These are phyloP conservation scores for Oceanodroma leucorhoa DNA, from an alignment of 2,797 vertebrate species.

Conservation along the genomic window DNA sequence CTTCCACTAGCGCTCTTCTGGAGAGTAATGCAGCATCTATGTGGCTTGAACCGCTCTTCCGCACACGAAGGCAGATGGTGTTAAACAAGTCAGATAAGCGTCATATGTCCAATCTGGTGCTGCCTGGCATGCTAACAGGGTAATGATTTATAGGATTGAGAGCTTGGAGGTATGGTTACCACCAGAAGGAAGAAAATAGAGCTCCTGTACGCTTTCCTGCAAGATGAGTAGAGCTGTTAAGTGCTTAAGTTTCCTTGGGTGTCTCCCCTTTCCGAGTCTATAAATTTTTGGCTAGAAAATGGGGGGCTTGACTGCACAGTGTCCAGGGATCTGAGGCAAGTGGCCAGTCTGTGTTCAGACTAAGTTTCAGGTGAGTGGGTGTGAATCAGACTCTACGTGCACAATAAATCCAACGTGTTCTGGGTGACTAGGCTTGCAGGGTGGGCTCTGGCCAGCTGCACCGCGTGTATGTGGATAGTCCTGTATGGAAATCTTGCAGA, in stretches of 20 bases:
- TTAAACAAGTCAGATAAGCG: neutral
- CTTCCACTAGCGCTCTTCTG: neutral
- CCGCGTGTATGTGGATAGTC: rapidly evolving
- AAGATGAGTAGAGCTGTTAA: neutral
- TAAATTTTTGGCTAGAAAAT: neutral
- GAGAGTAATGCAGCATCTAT: neutral
- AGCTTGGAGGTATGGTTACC: neutral
- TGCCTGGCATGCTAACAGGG: neutral
- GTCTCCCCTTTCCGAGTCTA: neutral
- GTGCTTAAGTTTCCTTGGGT: neutral
- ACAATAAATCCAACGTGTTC: rapidly evolving
- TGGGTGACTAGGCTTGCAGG: rapidly evolving
- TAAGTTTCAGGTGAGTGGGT: neutral
- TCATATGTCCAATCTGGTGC: neutral
- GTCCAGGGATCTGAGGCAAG: neutral
- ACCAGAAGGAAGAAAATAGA: neutral
- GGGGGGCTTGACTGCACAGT: rapidly evolving
- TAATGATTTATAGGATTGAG: neutral
- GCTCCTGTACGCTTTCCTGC: neutral
- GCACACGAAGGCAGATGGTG: neutral
- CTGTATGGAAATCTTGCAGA: neutral
- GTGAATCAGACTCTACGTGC: rapidly evolving
- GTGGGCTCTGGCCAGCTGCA: neutral
- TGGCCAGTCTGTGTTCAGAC: neutral
- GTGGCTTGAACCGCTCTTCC: neutral